A percentile compares a stretch with the other conserved stretches of the same genome.
Conservation (phyloP, 1,140 invertebrate species). For the Conus ventricosus region DNA sequence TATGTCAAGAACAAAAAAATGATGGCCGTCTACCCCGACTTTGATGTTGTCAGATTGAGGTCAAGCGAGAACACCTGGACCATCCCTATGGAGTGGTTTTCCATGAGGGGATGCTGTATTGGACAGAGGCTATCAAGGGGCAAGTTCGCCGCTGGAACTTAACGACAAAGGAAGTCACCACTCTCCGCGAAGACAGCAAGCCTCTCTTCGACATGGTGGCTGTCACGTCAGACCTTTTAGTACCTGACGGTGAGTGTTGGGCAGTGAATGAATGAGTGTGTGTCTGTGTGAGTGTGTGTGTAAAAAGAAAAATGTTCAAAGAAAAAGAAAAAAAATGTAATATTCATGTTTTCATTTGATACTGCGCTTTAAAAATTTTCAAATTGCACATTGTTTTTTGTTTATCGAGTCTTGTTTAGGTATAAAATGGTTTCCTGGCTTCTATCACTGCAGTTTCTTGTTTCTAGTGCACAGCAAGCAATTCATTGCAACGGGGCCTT, state of each 20-base stretch:
- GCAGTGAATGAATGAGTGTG: background rate
- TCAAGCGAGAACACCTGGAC: conserved; percentile 69
- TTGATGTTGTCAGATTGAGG: conserved; percentile 17
- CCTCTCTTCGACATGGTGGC: conserved; percentile 81
- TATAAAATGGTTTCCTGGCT: no score
- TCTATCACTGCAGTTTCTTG: no score
- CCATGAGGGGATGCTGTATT: conserved; percentile 75
- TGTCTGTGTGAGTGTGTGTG: background rate
- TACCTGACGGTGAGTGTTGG: background rate
- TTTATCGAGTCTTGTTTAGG: no score
- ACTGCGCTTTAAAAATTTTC: no score
- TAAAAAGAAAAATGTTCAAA: no score
- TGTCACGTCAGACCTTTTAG: conserved; percentile 77
- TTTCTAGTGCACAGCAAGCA: no score
- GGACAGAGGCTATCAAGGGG: conserved; percentile 80
- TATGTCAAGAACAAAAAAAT: no score
- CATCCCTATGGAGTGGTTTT: conserved; percentile 79
- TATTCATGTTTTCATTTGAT: no score
- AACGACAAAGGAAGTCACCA: conserved; percentile 47
- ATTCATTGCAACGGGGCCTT: background rate
- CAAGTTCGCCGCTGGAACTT: conserved; percentile 75
- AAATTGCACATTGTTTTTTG: no score
- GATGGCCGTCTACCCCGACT: no score
- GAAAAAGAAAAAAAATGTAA: no score
- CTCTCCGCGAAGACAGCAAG: conserved; percentile 58